Evolutionary conservation across 2,888 invertebrate genomes (phyloP), one percentile per base, ranked within the genome.

Genomic region (Glaucopsyche alexis): DNA sequence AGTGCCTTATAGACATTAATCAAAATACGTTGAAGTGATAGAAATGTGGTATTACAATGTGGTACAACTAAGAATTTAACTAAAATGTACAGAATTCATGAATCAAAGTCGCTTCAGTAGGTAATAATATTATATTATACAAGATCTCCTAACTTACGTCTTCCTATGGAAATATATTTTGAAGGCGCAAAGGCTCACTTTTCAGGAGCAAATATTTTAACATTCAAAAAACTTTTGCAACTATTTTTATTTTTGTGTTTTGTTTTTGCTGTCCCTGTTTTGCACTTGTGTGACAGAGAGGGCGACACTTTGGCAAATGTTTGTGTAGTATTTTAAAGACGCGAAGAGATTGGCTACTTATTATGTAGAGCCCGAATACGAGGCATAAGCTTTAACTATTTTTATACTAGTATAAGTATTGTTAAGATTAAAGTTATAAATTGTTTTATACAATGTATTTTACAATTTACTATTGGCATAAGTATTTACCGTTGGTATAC

Each of bases 401-500:
- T 69, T 69, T 69, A 69, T 49, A 69, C 47, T 69, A 47, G 2
- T 49, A 29, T 69, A 69, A 69, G 69, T 29, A 69, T 69, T 29
- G 14, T 49, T 69, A 69, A 14, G 47, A 67, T 42, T 7, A 66
- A 66, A 66, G 16, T 29, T 29, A 29, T 11, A n/a, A 66, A 16
- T 66, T 40, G 40, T 66, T 66, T 42, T 42, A 29, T 73, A 64
- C 60, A 60, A 13, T 72, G 55, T 29, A 40, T 66, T 71, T 45
- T 66, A 66, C 52, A 45, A 49, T 71, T 5, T 60, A 55, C 42
- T 45, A 73, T 70, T 38, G 47, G 60, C 50, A 9, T 71, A 69
- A 86, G 80, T 79, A 82, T 82, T 81, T 90, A 90, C 90, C 89
- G 78, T 79, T 75, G 78, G 90, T 88, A 88, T 88, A 81, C 77